A percentile compares a stretch with the other conserved stretches of the same genome.
Evolutionary conservation across 2,113 vertebrate genomes (phyloP).

Genomic region (Bubo scandiacus): DNA sequence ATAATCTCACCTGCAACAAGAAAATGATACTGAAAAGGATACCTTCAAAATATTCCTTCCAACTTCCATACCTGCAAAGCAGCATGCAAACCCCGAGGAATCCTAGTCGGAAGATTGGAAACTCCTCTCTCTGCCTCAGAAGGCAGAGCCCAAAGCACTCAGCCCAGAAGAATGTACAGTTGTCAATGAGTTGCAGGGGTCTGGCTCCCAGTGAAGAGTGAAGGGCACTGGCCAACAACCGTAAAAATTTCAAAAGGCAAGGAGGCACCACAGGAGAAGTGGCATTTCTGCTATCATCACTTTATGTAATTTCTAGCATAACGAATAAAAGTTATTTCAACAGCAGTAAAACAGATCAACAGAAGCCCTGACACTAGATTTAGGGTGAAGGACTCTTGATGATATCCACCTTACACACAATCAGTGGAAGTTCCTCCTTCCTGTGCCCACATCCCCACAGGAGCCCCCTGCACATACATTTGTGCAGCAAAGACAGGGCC

Average conservation of each 20-base stretch:
- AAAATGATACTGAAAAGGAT: not conserved
- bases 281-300: not conserved
- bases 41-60: not conserved
- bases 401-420: not conserved
- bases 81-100: not conserved
- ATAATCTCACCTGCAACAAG: conserved; percentile 84
- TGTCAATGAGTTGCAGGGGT: not conserved
- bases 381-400: not conserved
- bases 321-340: not conserved
- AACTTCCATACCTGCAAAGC: not conserved
- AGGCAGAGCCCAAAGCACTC: not conserved
- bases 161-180: not conserved
- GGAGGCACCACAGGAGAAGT: not conserved
- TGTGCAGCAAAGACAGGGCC: not conserved
- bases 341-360: not conserved
- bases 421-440: not conserved
- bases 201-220: not conserved
- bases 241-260: not conserved
- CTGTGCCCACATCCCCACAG: too few species aligned
- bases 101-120: not conserved
- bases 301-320: not conserved
- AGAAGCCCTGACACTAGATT: not conserved
- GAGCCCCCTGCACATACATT: not conserved
- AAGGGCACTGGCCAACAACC: not conserved
- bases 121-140: not conserved